A percentile compares a stretch with the other conserved stretches of the same genome.
phyloP scores from a whole-genome alignment of 2,113 vertebrate genomes.

The Zeus faber region DNA sequence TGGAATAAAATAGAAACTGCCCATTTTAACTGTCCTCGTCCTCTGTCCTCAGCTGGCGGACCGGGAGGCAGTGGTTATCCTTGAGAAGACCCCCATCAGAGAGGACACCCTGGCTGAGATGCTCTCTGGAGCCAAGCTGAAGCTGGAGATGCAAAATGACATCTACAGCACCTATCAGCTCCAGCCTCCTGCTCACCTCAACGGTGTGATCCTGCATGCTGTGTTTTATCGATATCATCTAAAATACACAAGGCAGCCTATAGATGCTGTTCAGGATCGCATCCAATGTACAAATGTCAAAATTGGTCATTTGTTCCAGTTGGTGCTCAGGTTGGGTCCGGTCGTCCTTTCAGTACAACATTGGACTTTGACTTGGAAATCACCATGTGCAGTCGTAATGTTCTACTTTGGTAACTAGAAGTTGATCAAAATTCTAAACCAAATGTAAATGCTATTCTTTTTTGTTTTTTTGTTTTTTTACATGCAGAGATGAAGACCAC shows the following conservation, averaged over 20 bases:
- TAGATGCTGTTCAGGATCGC: neutral
- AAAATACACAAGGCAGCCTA: no score
- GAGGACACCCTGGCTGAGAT: slow-evolving; percentile 78
- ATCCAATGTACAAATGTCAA: neutral
- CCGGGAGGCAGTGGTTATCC: slow-evolving; percentile 85
- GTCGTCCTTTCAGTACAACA: no score
- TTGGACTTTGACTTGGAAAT: no score
- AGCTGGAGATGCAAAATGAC: slow-evolving; percentile 86
- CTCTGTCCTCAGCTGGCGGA: slow-evolving; percentile 71
- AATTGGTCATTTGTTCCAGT: neutral
- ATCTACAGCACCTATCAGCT: slow-evolving; percentile 90
- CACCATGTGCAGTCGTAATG: no score
- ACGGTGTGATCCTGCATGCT: slow-evolving; percentile 70
- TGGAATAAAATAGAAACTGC: neutral
- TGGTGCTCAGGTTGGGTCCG: no score
- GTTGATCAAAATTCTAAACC: no score
- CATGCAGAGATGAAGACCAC: slow-evolving; percentile 88
- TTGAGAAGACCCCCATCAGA: slow-evolving; percentile 93
- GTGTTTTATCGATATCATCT: no score
- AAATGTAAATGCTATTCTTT: no score
- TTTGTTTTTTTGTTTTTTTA: slow-evolving; percentile 8
- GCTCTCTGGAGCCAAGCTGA: slow-evolving; percentile 71
- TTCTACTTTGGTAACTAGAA: no score
- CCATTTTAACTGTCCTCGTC: neutral
- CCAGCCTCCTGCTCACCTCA: slow-evolving; percentile 80